Evolutionary conservation across 2,113 vertebrate species (phyloP).

Genomic region (Ailuropoda melanoleuca): DNA sequence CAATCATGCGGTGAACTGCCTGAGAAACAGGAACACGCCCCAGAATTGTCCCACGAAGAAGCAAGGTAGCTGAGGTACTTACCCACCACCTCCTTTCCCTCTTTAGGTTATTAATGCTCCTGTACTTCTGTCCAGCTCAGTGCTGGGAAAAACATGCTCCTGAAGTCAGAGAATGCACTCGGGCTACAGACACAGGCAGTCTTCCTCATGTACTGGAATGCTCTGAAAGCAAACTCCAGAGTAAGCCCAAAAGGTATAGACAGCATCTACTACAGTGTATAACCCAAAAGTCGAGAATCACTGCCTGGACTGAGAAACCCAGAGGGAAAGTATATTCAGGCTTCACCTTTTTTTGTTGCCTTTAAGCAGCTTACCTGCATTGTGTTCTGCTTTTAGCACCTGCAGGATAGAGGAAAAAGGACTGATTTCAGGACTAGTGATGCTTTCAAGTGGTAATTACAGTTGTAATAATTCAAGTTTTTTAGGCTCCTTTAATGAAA

Average conservation of each 20-base stretch:
- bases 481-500: slow-evolving; percentile 13
- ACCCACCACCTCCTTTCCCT: background rate
- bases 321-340: background rate
- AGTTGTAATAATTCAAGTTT: background rate
- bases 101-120: background rate
- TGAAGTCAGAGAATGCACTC: background rate
- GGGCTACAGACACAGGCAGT: background rate
- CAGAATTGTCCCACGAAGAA: background rate
- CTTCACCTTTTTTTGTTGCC: background rate
- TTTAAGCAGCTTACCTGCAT: background rate
- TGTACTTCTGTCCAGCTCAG: background rate
- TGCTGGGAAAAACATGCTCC: background rate
- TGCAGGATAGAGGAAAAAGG: background rate
- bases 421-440: background rate
- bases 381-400: background rate
- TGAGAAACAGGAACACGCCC: background rate
- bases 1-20: background rate
- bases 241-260: background rate
- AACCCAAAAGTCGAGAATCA: background rate
- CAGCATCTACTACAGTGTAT: background rate
- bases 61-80: background rate
- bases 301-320: background rate
- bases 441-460: background rate
- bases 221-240: background rate
- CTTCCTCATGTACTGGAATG: background rate